Conservation (phyloP, 2,797 vertebrate genomes). For the Sebastes glaucus region DNA sequence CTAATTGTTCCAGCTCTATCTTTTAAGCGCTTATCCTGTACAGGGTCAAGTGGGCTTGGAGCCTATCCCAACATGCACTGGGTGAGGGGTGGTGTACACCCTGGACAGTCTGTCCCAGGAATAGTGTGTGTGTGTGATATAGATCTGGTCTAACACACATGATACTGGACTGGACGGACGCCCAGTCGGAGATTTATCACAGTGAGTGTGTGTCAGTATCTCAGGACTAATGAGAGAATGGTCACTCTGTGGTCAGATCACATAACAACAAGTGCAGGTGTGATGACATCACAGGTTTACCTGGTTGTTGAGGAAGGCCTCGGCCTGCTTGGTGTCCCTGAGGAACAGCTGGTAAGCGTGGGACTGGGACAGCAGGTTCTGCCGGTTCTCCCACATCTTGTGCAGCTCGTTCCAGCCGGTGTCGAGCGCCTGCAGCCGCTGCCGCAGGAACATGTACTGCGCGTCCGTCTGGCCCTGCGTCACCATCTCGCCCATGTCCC, state of each 20-base stretch:
- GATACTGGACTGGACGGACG: neutral
- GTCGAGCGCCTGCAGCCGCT: slow-evolving; percentile 95
- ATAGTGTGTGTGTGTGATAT: neutral
- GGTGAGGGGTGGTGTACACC: neutral
- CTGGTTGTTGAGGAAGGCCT: slow-evolving; percentile 88
- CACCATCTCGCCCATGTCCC: slow-evolving; percentile 99
- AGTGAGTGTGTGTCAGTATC: neutral
- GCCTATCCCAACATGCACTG: slow-evolving; percentile 18
- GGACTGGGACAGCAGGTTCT: slow-evolving; percentile 95
- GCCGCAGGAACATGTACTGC: slow-evolving; percentile 97
- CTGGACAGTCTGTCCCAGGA: no score
- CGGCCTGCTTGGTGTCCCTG: slow-evolving; percentile 91
- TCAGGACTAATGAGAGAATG: neutral
- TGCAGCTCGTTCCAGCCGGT: slow-evolving; percentile 98
- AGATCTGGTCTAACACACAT: neutral
- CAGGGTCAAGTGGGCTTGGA: neutral
- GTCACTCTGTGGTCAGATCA: neutral
- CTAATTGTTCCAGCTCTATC: neutral
- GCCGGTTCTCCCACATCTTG: slow-evolving; percentile 99
- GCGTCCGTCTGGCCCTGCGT: slow-evolving; percentile 96
- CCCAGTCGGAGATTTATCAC: neutral
- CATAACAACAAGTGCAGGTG: neutral
- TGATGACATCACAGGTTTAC: slow-evolving; percentile 53
- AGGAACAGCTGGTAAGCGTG: slow-evolving; percentile 97
- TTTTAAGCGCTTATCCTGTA: neutral